A percentile compares a stretch with the other conserved stretches of the same genome.
Conservation (phyloP, 2,797 vertebrate genomes). For the Phyllotis vaccarum region DNA sequence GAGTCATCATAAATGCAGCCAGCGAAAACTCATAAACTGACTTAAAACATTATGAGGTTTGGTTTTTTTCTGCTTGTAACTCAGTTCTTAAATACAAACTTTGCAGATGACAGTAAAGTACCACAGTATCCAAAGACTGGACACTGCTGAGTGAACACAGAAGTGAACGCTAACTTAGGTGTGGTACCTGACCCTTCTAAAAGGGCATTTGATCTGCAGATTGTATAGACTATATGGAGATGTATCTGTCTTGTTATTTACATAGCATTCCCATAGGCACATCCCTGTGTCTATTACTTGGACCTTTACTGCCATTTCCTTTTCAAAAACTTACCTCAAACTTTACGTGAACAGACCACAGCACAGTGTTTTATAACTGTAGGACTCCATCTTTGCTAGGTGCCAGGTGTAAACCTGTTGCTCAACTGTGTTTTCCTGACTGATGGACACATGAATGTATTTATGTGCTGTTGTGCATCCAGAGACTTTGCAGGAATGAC, state of each 20-base stretch:
- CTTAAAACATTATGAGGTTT: not conserved
- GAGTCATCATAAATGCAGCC: not conserved
- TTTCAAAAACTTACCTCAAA: not conserved
- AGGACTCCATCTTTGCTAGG: not conserved
- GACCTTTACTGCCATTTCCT: not conserved
- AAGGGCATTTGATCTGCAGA: not conserved
- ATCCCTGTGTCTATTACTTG: not conserved
- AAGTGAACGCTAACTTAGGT: not conserved
- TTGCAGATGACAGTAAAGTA: not conserved
- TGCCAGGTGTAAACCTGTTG: not conserved
- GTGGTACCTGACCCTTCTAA: accelerated
- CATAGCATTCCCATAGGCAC: not conserved
- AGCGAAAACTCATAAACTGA: not conserved
- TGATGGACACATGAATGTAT: not conserved
- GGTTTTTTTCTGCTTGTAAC: not conserved
- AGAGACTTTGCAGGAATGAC: not conserved
- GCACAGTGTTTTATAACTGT: not conserved
- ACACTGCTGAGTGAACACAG: not conserved
- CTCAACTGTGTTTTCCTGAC: not conserved
- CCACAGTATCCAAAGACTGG: not conserved
- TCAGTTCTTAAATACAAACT: not conserved
- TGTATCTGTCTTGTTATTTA: not conserved
- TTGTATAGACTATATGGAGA: not conserved
- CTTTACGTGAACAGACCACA: not conserved
- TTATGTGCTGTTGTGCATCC: not conserved